Conservation (phyloP, 2,113 vertebrate species). For the Atlantisia rogersi region DNA sequence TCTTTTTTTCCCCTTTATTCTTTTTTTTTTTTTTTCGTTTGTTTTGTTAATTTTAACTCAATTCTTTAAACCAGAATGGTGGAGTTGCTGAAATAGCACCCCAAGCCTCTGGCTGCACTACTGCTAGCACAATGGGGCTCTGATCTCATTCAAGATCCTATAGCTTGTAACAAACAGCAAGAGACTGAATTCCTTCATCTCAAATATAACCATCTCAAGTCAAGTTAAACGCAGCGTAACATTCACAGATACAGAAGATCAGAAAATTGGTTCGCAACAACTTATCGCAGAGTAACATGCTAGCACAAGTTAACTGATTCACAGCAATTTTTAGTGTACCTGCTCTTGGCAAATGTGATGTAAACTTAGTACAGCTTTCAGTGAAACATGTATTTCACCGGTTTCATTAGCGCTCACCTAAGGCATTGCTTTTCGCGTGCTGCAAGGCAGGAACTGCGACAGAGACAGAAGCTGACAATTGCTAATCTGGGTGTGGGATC, state of each 20-base stretch:
- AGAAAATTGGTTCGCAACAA: conserved; percentile 40
- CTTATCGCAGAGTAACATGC: conserved; percentile 22
- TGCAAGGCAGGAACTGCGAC: not conserved
- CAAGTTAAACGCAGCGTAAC: not conserved
- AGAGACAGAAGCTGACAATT: not conserved
- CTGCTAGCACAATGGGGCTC: not conserved
- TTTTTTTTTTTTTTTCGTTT: no score
- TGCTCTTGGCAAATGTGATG: not conserved
- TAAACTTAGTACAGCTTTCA: conserved; percentile 10
- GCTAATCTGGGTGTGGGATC: not conserved
- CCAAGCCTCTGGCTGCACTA: not conserved
- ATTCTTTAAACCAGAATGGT: not conserved
- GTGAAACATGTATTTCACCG: not conserved
- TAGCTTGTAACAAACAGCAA: not conserved
- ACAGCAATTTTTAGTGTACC: conserved; percentile 32
- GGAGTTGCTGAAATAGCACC: not conserved
- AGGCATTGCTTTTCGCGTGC: not conserved
- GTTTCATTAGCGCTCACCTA: conserved; percentile 24
- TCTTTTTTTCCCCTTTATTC: no score
- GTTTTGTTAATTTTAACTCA: not conserved
- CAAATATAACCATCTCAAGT: not conserved
- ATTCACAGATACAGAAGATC: not conserved
- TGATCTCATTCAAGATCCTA: not conserved
- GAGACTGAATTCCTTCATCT: not conserved
- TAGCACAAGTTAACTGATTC: conserved; percentile 51